Evolutionary conservation across 2,113 vertebrate species (phyloP), one percentile per base, ranked within the genome.

Genomic region (Oreochromis niloticus): DNA sequence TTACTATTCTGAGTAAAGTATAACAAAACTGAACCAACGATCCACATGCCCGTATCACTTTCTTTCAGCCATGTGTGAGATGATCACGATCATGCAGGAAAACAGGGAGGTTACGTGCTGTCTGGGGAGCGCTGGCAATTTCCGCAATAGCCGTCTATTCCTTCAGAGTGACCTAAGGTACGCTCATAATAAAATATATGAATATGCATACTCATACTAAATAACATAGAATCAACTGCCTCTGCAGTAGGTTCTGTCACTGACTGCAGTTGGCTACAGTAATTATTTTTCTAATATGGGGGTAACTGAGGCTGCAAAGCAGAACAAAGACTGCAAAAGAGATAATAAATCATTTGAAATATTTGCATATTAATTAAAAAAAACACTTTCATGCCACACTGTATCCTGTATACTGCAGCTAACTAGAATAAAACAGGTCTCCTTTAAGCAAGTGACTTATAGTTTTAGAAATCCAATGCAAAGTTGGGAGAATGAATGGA

Each of bases 31-130:
- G 10, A 78, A 50, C 24, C 46, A 78, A 78, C 4, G 1, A 50
- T 32, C 16, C 27, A 78, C 17, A 19, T 78, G 17, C 24, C 13
- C 7, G 1, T n/a, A 19, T 24, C 16, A 24, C 71, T 17, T 71
- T 68, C 85, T 34, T 17, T 5, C 95, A 99, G 98, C 98, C 92
- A 99, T 99, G 98, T 99, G 98, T 87, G 99, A 99, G 95, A 99
- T 99, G 99, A 99, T 99, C 89, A 98, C 98, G 96, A 99, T 99
- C 94, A 99, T 99, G 99, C 98, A 99, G 95, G 99, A 99, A 88
- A 98, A 98, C 0, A 97, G 97, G 88, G 99, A 99, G 94, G 98
- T 99, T 22, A 98, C 98, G 1, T 99, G 99, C 95, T 99, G 99
- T 89, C 94, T 99, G 93, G 99, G 99, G 50, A 99, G 99, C 89